Conservation (phyloP, 2,797 vertebrate genomes). For the Amblyraja radiata region DNA sequence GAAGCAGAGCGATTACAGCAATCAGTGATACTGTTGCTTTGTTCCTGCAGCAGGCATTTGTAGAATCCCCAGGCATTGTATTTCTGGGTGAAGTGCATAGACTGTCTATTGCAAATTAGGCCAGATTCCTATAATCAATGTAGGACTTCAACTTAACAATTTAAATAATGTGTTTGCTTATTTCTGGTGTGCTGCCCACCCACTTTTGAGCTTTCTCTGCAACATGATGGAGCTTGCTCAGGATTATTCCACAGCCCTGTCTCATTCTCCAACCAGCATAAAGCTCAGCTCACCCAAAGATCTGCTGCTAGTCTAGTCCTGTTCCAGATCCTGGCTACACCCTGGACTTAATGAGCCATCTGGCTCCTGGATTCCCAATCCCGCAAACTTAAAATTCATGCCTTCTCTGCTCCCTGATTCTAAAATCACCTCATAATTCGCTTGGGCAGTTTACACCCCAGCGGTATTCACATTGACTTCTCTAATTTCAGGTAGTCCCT, state of each 20-base stretch:
- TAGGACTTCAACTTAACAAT: neutral
- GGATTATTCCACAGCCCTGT: neutral
- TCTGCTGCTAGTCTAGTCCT: neutral
- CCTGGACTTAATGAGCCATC: neutral
- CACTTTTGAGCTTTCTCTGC: neutral
- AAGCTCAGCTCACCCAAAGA: neutral
- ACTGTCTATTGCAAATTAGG: neutral
- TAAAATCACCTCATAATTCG: neutral
- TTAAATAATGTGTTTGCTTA: neutral
- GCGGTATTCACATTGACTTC: too few relatives aligned
- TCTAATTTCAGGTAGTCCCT: too few relatives aligned
- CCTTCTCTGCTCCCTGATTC: neutral
- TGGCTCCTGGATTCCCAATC: neutral
- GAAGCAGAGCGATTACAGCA: neutral
- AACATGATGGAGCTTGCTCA: neutral
- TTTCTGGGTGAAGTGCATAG: neutral
- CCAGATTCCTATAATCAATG: neutral
- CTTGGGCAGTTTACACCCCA: too few relatives aligned
- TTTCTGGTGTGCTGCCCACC: neutral
- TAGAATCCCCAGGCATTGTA: neutral
- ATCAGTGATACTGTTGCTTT: neutral
- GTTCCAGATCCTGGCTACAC: too few relatives aligned
- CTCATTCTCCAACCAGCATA: neutral
- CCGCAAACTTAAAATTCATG: slow-evolving; percentile 6
- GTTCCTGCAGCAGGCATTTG: neutral